Evolutionary conservation across 1,140 invertebrate genomes (phyloP).

Genomic region (Papilio xuthus): DNA sequence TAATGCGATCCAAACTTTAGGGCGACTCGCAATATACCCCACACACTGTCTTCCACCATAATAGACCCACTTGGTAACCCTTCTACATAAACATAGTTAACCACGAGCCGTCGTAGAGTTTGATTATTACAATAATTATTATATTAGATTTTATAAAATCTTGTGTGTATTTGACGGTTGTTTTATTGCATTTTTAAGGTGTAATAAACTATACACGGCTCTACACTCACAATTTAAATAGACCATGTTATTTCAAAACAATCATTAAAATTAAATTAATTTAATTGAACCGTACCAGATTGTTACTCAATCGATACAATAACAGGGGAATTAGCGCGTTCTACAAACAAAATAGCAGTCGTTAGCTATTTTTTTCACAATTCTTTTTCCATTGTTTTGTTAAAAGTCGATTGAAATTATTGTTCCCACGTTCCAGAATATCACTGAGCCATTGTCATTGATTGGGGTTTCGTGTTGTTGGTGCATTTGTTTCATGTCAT

Average conservation of each 20-base stretch:
- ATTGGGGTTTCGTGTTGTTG: constrained; percentile 23
- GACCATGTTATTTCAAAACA: not conserved
- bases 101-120: not conserved
- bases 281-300: constrained; percentile 22
- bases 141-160: too few species aligned
- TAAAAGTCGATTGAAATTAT: constrained; percentile 58
- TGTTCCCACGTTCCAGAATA: constrained; percentile 65
- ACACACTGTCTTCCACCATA: too few species aligned
- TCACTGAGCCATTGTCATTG: constrained; percentile 52
- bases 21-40: not conserved
- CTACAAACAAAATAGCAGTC: constrained; percentile 55
- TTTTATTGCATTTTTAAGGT: not conserved
- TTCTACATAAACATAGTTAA: too few species aligned
- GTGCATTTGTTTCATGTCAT: constrained; percentile 38
- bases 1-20: not conserved
- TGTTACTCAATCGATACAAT: constrained; percentile 50
- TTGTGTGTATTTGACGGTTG: too few species aligned
- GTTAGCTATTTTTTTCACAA: constrained; percentile 61
- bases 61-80: too few species aligned
- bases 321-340: constrained; percentile 56
- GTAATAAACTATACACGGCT: not conserved
- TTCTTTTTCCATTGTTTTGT: constrained; percentile 58
- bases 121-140: not conserved
- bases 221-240: not conserved
- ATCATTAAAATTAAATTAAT: constrained; percentile 17